These are phyloP conservation scores for Coleophora deauratella DNA, from an alignment of 2,888 invertebrate genomes.

Conservation along the genomic window DNA sequence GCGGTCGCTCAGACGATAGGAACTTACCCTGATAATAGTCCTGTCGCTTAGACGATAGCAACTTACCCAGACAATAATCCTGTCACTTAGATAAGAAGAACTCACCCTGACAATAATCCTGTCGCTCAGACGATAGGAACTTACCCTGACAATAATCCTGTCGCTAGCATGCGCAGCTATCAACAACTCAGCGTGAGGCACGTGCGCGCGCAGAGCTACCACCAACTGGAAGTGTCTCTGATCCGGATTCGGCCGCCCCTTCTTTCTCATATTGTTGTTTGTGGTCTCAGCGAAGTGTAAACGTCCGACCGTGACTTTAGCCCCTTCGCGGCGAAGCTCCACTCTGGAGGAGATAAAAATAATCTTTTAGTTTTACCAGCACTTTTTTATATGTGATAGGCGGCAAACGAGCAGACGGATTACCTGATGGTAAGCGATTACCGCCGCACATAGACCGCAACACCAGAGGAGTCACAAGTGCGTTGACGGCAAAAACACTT, in stretches of 20 bases:
- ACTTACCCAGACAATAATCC: conserved; percentile 95
- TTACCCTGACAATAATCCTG: conserved; percentile 95
- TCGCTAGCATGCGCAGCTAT: conserved; percentile 94
- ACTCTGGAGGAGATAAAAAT: conserved; percentile 66
- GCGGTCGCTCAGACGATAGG: too few relatives aligned
- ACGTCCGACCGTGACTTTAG: conserved; percentile 95
- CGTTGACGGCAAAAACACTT: too few relatives aligned
- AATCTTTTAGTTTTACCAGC: too few relatives aligned
- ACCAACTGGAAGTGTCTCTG: conserved; percentile 97
- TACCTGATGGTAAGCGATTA: too few relatives aligned
- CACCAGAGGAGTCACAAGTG: too few relatives aligned
- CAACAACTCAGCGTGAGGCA: conserved; percentile 84
- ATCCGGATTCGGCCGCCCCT: conserved; percentile 98
- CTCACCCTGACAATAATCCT: conserved; percentile 96
- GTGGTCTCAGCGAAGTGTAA: conserved; percentile 99
- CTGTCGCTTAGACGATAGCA: too few relatives aligned
- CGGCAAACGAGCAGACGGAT: too few relatives aligned
- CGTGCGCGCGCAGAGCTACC: conserved; percentile 93
- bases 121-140: conserved; percentile 87
- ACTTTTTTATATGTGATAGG: too few relatives aligned
- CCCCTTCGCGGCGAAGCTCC: conserved; percentile 89
- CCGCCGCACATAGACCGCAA: too few relatives aligned
- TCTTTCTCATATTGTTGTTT: conserved; percentile 99
- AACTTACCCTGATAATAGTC: too few relatives aligned
- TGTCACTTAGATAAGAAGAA: conserved; percentile 90